These are phyloP conservation scores for Cepaea nemoralis DNA, from an alignment of 1,140 invertebrate species.

Conservation along the genomic window DNA sequence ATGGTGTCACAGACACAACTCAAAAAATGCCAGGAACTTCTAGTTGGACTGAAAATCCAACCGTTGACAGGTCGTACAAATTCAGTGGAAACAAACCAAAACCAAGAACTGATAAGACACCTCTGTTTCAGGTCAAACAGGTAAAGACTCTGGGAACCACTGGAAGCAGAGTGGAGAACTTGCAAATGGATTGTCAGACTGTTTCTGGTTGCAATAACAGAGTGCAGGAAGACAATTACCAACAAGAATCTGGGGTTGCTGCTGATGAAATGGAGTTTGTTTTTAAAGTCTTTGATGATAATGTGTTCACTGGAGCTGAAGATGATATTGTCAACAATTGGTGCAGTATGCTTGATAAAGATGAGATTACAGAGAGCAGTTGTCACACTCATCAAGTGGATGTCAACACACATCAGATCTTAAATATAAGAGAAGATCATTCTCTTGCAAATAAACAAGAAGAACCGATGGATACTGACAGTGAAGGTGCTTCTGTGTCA, in stretches of 20 bases:
- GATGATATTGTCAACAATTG: constrained; percentile 29
- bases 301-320: constrained; percentile 10
- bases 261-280: constrained; percentile 30
- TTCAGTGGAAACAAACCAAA: constrained; percentile 2
- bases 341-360: background rate
- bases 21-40: background rate
- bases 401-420: background rate
- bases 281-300: background rate
- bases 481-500: background rate
- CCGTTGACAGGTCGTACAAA: background rate
- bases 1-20: background rate
- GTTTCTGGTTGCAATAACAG: background rate
- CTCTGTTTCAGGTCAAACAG: background rate
- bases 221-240: background rate
- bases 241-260: background rate
- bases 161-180: background rate
- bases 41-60: background rate
- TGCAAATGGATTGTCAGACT: background rate
- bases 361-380: background rate
- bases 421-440: background rate
- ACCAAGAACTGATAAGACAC: background rate
- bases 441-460: background rate
- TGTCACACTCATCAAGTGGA: background rate
- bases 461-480: constrained; percentile 9
- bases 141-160: background rate